Evolutionary conservation across 1,140 invertebrate genomes (phyloP), one percentile per base, ranked within the genome.

Genomic region (Nasonia vitripennis): DNA sequence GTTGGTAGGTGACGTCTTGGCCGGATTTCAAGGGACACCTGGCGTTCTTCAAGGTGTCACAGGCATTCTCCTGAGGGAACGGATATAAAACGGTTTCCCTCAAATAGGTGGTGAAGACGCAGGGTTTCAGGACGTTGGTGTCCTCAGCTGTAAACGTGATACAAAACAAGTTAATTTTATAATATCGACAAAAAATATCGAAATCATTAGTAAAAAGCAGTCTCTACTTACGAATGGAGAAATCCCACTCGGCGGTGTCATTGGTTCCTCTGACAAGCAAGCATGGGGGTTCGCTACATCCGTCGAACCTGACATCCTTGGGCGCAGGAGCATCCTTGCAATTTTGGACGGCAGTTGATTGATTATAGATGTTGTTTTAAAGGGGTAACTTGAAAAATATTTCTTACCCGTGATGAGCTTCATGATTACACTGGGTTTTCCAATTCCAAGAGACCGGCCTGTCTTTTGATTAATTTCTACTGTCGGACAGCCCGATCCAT

Each of bases 11-110:
- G 2, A 88, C 89, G 1, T 62, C 11, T 23, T 92, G 88, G 1
- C 88, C 89, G 2, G 86, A 73, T 2, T 88, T 75, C 78, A 92
- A 78, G 1, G 92, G 92, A 75, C 92, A 92, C 34, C 89, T 51
- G 9, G 68, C 86, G 12, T 86, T 81, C 1, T 31, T 81, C 2
- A 93, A 78, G 1, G 79, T 74, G 0, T 78, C 75, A 85, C 92
- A 93, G 9, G 89, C 92, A 51, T 92, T 31, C 51, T 87, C 45
- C 3, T 90, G 71, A 0, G 89, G 89, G 20, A 91, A 83, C 0
- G 87, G 87, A 51, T 90, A 91, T 0, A 51, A 3, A 0, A 87
- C 12, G 0, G 84, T 84, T 0, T 55, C 2, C 0, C 84, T 85
- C 10, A 87, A 14, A 0, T 88, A n/a, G 1, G 83, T 86, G 0